Evolutionary conservation across 2,888 invertebrate genomes (phyloP).

Genomic region (Lycophotia porphyrea): DNA sequence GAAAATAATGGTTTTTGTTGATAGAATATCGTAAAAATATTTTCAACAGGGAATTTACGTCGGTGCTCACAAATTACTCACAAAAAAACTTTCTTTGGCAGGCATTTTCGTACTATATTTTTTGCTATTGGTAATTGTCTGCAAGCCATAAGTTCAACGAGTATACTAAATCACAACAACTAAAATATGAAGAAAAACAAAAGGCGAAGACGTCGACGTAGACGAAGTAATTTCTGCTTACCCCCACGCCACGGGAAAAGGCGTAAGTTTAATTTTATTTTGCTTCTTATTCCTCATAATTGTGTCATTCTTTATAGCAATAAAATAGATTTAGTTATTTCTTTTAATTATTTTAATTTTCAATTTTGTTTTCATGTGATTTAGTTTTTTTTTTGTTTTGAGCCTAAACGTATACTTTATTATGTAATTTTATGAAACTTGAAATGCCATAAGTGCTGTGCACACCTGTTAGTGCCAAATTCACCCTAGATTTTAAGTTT

Average conservation of each 20-base stretch:
- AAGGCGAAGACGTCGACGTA: not conserved
- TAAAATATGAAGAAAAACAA: not conserved
- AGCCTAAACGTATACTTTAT: too few species aligned
- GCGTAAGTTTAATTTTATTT: too few species aligned
- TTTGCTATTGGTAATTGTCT: not conserved
- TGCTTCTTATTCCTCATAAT: too few species aligned
- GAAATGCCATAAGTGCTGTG: too few species aligned
- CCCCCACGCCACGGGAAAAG: not conserved
- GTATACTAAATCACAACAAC: not conserved
- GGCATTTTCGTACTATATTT: not conserved
- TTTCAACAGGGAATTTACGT: not conserved
- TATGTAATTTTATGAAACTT: too few species aligned
- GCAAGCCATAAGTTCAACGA: not conserved
- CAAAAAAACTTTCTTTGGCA: not conserved
- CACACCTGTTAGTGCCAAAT: too few species aligned
- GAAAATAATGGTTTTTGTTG: conserved; percentile 4
- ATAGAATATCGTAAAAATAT: conserved; percentile 10
- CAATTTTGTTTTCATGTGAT: too few species aligned
- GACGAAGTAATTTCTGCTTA: not conserved
- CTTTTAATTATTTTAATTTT: too few species aligned
- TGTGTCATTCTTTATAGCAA: too few species aligned
- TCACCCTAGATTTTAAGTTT: too few species aligned
- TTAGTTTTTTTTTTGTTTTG: too few species aligned
- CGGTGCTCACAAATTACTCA: not conserved
- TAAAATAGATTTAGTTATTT: too few species aligned